Conservation (phyloP, 2,888 invertebrate species). For the Lasioglossum malachurum region DNA sequence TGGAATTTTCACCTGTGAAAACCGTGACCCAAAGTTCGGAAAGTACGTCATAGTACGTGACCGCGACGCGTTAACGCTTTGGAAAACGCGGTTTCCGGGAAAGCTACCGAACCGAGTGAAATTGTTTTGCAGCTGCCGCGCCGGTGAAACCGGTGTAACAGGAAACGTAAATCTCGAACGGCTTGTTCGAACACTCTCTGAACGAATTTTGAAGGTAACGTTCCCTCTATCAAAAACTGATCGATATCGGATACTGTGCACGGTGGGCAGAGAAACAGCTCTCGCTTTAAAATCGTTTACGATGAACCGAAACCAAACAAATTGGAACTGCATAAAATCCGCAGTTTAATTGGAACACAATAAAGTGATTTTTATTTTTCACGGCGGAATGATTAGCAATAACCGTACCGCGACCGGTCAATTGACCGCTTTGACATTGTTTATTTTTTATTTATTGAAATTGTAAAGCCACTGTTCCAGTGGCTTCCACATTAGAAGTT, state of each 20-base stretch:
- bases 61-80: conserved; percentile 2
- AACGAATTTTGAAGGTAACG: neutral
- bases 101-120: neutral
- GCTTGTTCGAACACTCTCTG: neutral
- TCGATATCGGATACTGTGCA: neutral
- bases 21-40: neutral
- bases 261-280: neutral
- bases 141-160: neutral
- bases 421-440: too few species aligned
- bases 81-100: neutral
- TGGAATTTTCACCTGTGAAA: neutral
- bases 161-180: neutral
- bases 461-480: too few species aligned
- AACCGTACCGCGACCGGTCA: too few species aligned
- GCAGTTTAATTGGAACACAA: too few species aligned
- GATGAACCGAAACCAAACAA: neutral
- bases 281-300: neutral
- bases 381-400: neutral
- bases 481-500: too few species aligned
- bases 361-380: neutral
- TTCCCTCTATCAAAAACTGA: neutral
- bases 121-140: neutral
- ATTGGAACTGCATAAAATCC: neutral
- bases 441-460: too few species aligned
- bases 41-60: neutral